Evolutionary conservation across 92 coral and sea anemone genomes (phyloP), one percentile per base, ranked within the genome.

Genomic region (Actinernus sp.): DNA sequence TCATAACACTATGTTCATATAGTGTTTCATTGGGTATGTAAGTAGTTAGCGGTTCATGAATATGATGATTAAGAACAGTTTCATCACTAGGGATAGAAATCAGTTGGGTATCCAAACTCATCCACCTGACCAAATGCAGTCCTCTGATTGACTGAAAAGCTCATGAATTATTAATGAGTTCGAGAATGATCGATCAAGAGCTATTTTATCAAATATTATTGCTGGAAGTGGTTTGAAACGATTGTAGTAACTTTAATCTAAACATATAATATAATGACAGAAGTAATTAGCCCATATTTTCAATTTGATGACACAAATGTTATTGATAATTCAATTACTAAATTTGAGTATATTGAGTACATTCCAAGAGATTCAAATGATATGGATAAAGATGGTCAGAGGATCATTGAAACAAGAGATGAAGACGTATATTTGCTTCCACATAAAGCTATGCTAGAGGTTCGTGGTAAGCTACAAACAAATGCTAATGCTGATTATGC

Each of bases 161-260:
- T n/a, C n/a, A n/a, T n/a, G n/a, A n/a, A n/a, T n/a, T n/a, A n/a
- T n/a, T n/a, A n/a, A n/a, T n/a, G 22, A 29, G 25, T 54, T 63
- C 3, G 28, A 45, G 3, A 64, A 45, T 45, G 22, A 45, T 18
- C 8, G 52, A 8, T 45, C 8, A 5, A 7, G 52, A 6, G 52
- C 52, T 5, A 45, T 45, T 4, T 45, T 45, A 23, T 45, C 52
- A 4, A 45, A 45, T 45, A 45, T 45, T 45, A 64, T 64, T 13
- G 72, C 72, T 18, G 59, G 59, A 0, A 45, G 57, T 29, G 55
- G 69, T 27, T 0, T 62, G 69, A 62, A 62, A 43, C 26, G 38
- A 27, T 63, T 45, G 43, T 41, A 45, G 26, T 34, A 14, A 34
- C 5, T 63, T 63, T 38, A 21, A 37, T 34, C 4, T 61, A 38